Conservation (phyloP, 2,888 invertebrate genomes). For the Himalopsyche japonica region DNA sequence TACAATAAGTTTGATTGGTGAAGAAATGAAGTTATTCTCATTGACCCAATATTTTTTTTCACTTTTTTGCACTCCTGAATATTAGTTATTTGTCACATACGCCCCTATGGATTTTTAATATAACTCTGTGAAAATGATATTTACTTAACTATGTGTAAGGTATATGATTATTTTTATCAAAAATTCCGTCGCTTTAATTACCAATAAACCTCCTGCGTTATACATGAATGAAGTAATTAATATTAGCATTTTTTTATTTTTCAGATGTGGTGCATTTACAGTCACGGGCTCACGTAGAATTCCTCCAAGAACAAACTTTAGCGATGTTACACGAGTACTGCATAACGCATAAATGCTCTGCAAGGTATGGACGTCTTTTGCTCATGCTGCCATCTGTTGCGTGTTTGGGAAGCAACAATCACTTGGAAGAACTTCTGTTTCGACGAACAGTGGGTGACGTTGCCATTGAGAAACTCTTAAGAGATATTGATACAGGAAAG, state of each 20-base stretch:
- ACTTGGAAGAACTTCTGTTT: conserved; percentile 73
- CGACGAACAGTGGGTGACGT: conserved; percentile 76
- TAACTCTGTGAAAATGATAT: too few species aligned
- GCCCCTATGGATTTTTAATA: too few species aligned
- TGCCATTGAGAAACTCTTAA: conserved; percentile 69
- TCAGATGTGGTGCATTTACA: conserved; percentile 1
- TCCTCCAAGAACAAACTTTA: conserved; percentile 80
- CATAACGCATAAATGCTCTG: conserved; percentile 50
- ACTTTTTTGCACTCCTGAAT: too few species aligned
- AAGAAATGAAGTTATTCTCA: too few species aligned
- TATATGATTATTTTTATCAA: too few species aligned
- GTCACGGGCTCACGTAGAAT: not conserved
- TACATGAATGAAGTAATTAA: too few species aligned
- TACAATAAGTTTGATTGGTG: too few species aligned
- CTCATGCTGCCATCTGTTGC: conserved; percentile 71
- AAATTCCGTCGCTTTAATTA: too few species aligned
- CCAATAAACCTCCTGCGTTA: too few species aligned
- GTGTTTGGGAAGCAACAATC: conserved; percentile 47
- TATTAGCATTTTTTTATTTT: conserved; percentile 2
- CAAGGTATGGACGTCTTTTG: conserved; percentile 74
- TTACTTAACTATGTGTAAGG: too few species aligned
- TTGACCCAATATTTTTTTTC: too few species aligned
- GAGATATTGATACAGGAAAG: conserved; percentile 60
- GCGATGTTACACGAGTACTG: conserved; percentile 77
- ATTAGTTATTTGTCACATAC: too few species aligned